These are phyloP conservation scores for Todiramphus chloris DNA, from an alignment of 2,113 vertebrate genomes.

Conservation along the genomic window DNA sequence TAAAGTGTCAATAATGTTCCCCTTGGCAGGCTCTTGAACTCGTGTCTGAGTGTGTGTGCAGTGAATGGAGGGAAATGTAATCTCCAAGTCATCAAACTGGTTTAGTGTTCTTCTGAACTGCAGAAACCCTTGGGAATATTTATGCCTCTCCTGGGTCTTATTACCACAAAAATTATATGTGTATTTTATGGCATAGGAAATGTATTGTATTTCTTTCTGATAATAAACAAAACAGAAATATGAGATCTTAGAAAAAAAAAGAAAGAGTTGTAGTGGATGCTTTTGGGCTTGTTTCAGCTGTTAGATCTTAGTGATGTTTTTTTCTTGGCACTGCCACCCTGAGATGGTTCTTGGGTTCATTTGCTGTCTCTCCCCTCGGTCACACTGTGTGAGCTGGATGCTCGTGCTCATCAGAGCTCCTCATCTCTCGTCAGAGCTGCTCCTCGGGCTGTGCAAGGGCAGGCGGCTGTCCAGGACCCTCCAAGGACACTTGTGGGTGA, in stretches of 20 bases:
- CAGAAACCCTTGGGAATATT: conserved; percentile 56
- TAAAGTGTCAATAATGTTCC: conserved; percentile 59
- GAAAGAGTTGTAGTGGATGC: background rate
- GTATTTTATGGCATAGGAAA: conserved; percentile 51
- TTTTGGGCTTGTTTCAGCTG: background rate
- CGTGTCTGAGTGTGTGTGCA: background rate
- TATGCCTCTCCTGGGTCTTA: conserved; percentile 40
- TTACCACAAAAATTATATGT: conserved; percentile 56
- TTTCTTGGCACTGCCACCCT: background rate
- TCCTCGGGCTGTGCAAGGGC: background rate
- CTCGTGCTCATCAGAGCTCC: background rate
- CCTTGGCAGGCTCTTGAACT: conserved; percentile 33
- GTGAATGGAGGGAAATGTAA: conserved; percentile 24
- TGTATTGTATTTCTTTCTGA: conserved; percentile 2
- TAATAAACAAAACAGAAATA: conserved; percentile 57
- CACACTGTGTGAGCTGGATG: background rate
- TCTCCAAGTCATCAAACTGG: conserved; percentile 55
- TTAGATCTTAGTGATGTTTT: background rate
- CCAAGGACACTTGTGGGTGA: background rate
- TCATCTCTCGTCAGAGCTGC: background rate
- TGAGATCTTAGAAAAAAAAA: background rate
- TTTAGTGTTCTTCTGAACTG: conserved; percentile 58
- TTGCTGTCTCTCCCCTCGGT: background rate
- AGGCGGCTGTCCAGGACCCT: background rate
- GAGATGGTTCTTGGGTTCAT: background rate